Conservation (phyloP, 2,888 invertebrate genomes). For the Ctenicera cuprea region DNA sequence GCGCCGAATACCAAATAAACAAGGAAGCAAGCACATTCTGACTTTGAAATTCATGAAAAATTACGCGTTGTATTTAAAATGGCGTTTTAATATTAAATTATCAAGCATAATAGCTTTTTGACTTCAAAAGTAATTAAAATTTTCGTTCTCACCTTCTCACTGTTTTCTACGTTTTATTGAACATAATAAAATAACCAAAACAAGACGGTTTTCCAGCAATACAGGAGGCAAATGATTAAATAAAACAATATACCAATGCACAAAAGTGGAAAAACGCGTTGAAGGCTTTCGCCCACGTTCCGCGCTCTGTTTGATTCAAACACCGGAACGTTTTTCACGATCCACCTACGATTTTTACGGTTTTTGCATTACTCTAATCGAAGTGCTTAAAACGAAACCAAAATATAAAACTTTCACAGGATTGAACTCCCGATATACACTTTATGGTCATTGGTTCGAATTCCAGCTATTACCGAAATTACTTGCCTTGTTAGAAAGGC, state of each 20-base stretch:
- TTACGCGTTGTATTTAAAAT: no score
- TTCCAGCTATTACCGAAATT: no score
- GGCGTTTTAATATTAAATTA: no score
- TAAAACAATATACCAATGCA: neutral
- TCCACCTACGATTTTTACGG: neutral
- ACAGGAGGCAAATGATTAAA: neutral
- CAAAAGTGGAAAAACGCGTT: conserved; percentile 2
- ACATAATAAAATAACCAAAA: neutral
- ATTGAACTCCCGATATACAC: no score
- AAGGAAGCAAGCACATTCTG: neutral
- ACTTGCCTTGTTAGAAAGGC: no score
- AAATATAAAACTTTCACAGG: no score
- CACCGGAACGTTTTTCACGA: conserved; percentile 10
- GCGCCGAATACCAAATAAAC: no score
- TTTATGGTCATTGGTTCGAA: no score
- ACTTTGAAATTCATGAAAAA: neutral
- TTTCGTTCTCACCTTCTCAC: neutral
- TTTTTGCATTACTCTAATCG: neutral
- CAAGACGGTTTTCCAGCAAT: neutral
- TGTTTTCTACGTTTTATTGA: neutral
- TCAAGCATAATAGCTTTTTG: no score
- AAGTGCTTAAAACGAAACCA: neutral
- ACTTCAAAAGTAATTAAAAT: no score
- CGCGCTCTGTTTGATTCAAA: conserved; percentile 1
- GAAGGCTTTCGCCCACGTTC: conserved; percentile 15